Evolutionary conservation across 1,140 invertebrate species (phyloP), one percentile per base, ranked within the genome.

Genomic region (Scaptomyza graminum): DNA sequence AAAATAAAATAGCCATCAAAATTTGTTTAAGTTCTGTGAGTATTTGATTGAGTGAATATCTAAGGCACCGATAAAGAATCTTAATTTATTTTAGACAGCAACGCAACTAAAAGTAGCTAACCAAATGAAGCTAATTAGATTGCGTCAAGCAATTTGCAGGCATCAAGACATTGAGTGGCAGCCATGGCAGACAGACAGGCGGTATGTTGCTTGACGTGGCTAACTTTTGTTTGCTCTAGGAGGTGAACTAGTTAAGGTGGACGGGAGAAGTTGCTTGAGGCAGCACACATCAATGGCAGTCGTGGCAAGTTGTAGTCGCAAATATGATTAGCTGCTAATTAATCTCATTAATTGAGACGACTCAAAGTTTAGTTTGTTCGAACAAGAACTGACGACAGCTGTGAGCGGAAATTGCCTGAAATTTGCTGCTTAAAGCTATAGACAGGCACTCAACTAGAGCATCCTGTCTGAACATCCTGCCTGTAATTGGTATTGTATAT

Each of bases 241-340:
- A 15, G 25, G 16, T 28, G 28, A 28, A 28, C 28, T 11, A 22
- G 18, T 22, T 3, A 22, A 18, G 34, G n/a, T 5, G 8, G 9
- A 8, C 5, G 16, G 55, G 4, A 9, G 3, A 18, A 22, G 31
- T 6, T 11, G 41, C 2, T 5, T 28, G 39, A 28, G 28, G 43
- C 25, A 34, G 18, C 37, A 50, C 63, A 72, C 69, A 72, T 73
- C 70, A 68, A 73, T 73, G 64, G 44, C 64, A 68, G 64, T 39
- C 18, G 31, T 34, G 65, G 37, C 57, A 61, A 52, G 50, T 55
- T 67, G 70, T 74, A 85, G 70, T 85, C 78, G 78, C 74, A 76
- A 85, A 85, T 85, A 87, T 87, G 82, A 85, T 85, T 85, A 85
- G 76, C 70, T 69, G 74, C 76, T 85, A 87, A 85, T 85, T 85